Evolutionary conservation across 1,140 invertebrate species (phyloP).

Genomic region (Eupeodes corollae): DNA sequence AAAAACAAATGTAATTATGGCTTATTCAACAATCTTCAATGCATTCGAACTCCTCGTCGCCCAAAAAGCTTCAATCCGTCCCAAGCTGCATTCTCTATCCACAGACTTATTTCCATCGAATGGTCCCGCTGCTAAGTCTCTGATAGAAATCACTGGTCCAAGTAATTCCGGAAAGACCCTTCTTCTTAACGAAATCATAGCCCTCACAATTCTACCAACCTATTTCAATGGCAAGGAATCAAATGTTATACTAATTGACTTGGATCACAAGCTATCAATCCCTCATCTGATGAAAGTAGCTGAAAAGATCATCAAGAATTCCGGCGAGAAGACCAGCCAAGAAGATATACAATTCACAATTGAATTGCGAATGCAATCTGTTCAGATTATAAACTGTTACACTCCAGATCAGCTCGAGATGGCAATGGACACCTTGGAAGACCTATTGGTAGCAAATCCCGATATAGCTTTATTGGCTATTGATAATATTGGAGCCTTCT

Average conservation of each 20-base stretch:
- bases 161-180: slow-evolving; percentile 5
- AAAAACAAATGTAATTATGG: too few relatives aligned
- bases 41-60: too few relatives aligned
- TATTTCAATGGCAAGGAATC: slow-evolving; percentile 5
- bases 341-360: not conserved
- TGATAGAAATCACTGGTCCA: slow-evolving; percentile 8
- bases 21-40: too few relatives aligned
- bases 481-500: slow-evolving; percentile 8
- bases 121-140: slow-evolving; percentile 1
- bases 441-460: slow-evolving; percentile 2
- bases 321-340: not conserved
- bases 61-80: not conserved
- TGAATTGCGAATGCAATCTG: not conserved
- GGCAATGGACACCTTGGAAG: slow-evolving; percentile 4
- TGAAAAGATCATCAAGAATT: not conserved
- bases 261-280: slow-evolving; percentile 6
- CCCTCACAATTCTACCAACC: not conserved
- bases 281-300: not conserved
- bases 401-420: slow-evolving; percentile 5
- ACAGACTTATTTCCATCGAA: slow-evolving; percentile 2
- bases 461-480: slow-evolving; percentile 7
- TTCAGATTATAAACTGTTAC: slow-evolving; percentile 6
- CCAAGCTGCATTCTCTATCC: not conserved
- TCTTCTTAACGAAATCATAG: slow-evolving; percentile 5
- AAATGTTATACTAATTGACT: slow-evolving; percentile 7